Base-by-base conservation (phyloP, 2,113 vertebrate species). In the human (Homo sapiens) region DNA sequence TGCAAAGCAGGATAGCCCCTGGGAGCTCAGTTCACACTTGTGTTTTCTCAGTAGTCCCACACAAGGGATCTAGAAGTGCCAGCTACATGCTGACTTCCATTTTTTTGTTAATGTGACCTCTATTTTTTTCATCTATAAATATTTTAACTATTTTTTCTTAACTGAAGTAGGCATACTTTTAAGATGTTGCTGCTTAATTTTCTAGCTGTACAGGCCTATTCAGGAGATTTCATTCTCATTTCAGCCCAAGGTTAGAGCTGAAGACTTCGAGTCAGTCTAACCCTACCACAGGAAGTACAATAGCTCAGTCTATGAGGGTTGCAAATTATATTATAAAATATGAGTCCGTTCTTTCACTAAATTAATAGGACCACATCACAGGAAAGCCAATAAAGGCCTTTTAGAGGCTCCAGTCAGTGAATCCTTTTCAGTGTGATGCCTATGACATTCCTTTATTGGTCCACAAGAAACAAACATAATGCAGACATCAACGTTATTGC, bases 341-440 rank as follows among this genome's bases (percentile, higher is more conserved):
- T 45, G 48, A 89, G 35, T 76, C 35, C 38, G 32, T 90, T 96
- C 81, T 83, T 76, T 55, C 11, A 59, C 45, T 85, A 50, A 95
- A 94, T 94, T 93, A 92, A 95, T 91, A 91, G 78, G 59, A 73
- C 57, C 52, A 32, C 8, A 89, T 66, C 32, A 81, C 70, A 84
- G 93, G 84, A 93, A 80, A 38, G 93, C 45, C 83, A 82, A 93
- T 92, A 97, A 89, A 95, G n/a, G 35, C 52, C n/a, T 97, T 97
- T 96, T 45, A 86, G 52, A 94, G 81, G 76, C 32, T 59, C 43
- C 8, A 90, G 32, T 48, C 35, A 32, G 52, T 12, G 78, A 95
- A 87, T 92, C 68, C 75, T 89, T 91, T 89, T 86, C 88, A 93
- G 89, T 97, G 52, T 70, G 75, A 96, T n/a, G 22, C 35, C 70